Evolutionary conservation across 2,888 invertebrate species (phyloP).

Genomic region (Papilio gigon): DNA sequence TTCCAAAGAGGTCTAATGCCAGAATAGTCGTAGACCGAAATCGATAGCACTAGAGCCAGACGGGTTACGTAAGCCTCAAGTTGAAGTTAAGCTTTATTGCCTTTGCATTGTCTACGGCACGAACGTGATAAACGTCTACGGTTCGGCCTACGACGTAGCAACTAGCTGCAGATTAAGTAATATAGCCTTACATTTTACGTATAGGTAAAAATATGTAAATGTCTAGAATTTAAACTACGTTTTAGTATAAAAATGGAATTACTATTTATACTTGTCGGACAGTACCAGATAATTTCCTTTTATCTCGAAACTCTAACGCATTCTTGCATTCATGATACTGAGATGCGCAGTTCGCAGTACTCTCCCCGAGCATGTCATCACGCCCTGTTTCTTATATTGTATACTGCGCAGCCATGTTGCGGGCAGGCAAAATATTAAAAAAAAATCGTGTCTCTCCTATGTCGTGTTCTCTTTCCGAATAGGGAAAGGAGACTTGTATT

Average conservation of each 20-base stretch:
- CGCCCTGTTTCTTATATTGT: too few relatives aligned
- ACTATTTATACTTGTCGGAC: not conserved
- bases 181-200: not conserved
- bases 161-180: constrained; percentile 27
- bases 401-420: too few relatives aligned
- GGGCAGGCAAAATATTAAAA: too few relatives aligned
- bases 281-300: not conserved
- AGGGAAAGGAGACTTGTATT: not conserved
- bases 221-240: not conserved
- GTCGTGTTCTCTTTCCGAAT: not conserved
- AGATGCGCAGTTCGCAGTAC: too few relatives aligned
- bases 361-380: too few relatives aligned
- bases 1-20: not conserved
- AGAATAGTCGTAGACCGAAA: not conserved
- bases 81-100: constrained; percentile 34
- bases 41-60: constrained; percentile 20
- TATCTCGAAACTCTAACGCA: not conserved
- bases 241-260: too few relatives aligned
- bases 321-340: too few relatives aligned
- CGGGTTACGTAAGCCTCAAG: constrained; percentile 35
- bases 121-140: constrained; percentile 37
- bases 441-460: too few relatives aligned
- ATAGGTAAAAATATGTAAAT: not conserved
- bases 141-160: constrained; percentile 34
- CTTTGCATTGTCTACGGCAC: constrained; percentile 30